These are phyloP conservation scores for Sorex fumeus DNA, from an alignment of 2,113 vertebrate genomes.

Conservation along the genomic window DNA sequence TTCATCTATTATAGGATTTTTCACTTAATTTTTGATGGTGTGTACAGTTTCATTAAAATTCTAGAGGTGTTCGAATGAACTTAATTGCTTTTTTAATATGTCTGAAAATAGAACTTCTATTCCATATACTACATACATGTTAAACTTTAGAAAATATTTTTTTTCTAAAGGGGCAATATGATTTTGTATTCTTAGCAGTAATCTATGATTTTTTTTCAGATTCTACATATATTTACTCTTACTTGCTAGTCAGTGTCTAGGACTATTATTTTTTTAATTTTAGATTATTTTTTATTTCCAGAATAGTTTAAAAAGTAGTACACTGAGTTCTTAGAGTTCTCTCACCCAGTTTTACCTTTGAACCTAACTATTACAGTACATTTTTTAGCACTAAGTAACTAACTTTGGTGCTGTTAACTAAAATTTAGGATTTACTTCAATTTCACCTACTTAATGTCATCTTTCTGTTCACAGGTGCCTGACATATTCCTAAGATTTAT, in stretches of 20 bases:
- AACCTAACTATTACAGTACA: not conserved
- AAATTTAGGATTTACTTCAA: not conserved
- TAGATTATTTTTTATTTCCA: not conserved
- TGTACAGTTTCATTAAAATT: not conserved
- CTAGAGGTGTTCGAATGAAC: not conserved
- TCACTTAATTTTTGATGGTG: not conserved
- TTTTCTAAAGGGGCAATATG: not conserved
- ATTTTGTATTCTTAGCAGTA: not conserved
- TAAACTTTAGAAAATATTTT: conserved; percentile 8
- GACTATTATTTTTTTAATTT: not conserved
- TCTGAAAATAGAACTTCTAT: not conserved
- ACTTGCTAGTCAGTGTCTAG: not conserved
- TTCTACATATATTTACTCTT: not conserved
- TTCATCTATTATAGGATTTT: not conserved
- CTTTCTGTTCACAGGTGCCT: not conserved
- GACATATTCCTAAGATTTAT: not conserved
- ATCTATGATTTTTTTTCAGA: not conserved
- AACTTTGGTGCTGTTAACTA: not conserved
- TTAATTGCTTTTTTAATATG: not conserved
- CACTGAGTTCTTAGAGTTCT: not conserved
- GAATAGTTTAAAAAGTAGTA: not conserved
- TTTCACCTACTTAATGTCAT: not conserved
- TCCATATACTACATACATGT: not conserved
- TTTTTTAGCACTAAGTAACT: not conserved
- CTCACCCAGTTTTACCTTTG: not conserved